Conservation (phyloP, 2,797 vertebrate genomes). For the Poecile montanus region DNA sequence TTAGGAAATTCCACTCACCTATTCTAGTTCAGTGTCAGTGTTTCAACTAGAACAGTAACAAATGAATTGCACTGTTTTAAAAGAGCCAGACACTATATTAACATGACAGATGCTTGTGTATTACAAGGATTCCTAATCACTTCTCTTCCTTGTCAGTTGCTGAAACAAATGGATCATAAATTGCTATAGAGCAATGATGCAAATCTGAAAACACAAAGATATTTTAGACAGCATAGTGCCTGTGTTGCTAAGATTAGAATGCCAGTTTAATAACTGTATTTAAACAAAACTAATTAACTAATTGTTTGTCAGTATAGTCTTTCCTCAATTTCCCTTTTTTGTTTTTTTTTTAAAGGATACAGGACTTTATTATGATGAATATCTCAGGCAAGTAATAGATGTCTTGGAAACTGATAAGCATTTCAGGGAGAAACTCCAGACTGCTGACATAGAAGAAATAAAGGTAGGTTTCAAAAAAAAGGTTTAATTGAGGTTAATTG, state of each 20-base stretch:
- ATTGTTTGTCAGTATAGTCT: not conserved
- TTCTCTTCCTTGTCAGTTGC: not conserved
- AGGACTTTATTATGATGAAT: slow-evolving; percentile 96
- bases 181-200: not conserved
- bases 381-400: slow-evolving; percentile 97
- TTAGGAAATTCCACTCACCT: not conserved
- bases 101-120: not conserved
- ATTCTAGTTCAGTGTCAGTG: not conserved
- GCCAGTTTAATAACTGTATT: not conserved
- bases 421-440: slow-evolving; percentile 97
- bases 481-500: not conserved
- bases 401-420: slow-evolving; percentile 96
- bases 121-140: not conserved
- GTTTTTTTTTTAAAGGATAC: slow-evolving; percentile 84
- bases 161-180: not conserved
- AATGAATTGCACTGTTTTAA: not conserved
- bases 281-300: not conserved
- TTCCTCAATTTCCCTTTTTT: slow-evolving; percentile 19
- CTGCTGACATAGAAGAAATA: slow-evolving; percentile 97
- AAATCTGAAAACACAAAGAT: not conserved
- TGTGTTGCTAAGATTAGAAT: not conserved
- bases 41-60: not conserved
- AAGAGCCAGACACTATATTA: not conserved
- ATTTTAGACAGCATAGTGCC: not conserved
- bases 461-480: slow-evolving; percentile 81